Evolutionary conservation across 2,888 invertebrate species (phyloP).

Genomic region (Scaptomyza polygonia): DNA sequence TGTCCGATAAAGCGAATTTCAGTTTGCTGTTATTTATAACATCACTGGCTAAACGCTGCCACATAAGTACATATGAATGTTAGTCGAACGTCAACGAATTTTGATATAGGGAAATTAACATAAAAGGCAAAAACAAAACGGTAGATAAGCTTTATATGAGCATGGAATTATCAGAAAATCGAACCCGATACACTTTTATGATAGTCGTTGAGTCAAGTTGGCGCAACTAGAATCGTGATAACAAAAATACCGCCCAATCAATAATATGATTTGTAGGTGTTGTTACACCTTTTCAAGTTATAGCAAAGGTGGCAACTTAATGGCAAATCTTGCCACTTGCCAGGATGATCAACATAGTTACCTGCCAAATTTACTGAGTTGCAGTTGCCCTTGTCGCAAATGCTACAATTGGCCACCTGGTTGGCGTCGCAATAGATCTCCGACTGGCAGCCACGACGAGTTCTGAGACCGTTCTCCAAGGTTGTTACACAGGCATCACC

Average conservation of each 20-base stretch:
- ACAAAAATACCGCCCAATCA: no score
- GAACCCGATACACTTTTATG: slow-evolving; percentile 27
- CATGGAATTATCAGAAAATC: slow-evolving; percentile 40
- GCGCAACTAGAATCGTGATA: no score
- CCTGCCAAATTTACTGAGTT: slow-evolving; percentile 67
- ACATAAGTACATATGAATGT: background rate
- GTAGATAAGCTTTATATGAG: slow-evolving; percentile 53
- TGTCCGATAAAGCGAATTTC: slow-evolving; percentile 65
- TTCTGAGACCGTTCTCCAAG: slow-evolving; percentile 58
- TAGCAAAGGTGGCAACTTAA: slow-evolving; percentile 72
- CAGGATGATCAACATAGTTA: slow-evolving; percentile 73
- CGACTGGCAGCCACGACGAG: slow-evolving; percentile 75
- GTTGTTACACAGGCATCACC: slow-evolving; percentile 70
- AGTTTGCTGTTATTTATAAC: slow-evolving; percentile 62
- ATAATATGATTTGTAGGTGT: slow-evolving; percentile 17
- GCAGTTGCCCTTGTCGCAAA: slow-evolving; percentile 73
- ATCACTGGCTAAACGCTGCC: slow-evolving; percentile 1
- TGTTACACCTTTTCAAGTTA: slow-evolving; percentile 37
- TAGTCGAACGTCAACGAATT: background rate
- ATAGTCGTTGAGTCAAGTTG: slow-evolving; percentile 28
- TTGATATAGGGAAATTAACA: slow-evolving; percentile 39
- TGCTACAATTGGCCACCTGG: slow-evolving; percentile 62
- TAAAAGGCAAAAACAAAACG: slow-evolving; percentile 52
- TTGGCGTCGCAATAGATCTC: slow-evolving; percentile 67
- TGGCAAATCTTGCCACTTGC: slow-evolving; percentile 81